phyloP scores from a whole-genome alignment of 2,113 vertebrate species.

The Astur gentilis region DNA sequence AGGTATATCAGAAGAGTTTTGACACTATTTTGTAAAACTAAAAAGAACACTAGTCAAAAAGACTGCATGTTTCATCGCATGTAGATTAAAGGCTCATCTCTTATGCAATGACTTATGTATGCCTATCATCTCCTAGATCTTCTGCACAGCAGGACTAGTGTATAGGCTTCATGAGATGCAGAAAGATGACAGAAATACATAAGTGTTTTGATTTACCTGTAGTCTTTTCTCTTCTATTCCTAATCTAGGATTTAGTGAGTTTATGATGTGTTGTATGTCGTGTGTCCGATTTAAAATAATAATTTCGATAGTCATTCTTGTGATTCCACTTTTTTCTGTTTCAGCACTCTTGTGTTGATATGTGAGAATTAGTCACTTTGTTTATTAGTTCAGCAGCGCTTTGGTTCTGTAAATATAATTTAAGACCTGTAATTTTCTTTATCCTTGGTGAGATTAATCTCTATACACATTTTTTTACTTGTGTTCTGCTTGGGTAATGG shows the following conservation, averaged over 20 bases:
- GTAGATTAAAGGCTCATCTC: constrained; percentile 55
- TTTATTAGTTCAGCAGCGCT: not conserved
- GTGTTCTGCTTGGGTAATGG: constrained; percentile 50
- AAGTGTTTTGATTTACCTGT: constrained; percentile 34
- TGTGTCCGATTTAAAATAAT: constrained; percentile 21
- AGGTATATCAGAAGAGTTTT: constrained; percentile 7
- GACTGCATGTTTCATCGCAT: not conserved
- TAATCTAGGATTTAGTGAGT: not conserved
- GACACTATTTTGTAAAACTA: constrained; percentile 51
- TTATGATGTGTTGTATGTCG: not conserved
- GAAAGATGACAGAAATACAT: constrained; percentile 45
- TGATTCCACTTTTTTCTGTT: not conserved
- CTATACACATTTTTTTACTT: not conserved
- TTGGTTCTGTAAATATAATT: constrained; percentile 11
- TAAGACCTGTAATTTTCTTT: constrained; percentile 18
- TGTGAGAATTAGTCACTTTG: not conserved
- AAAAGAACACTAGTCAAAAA: constrained; percentile 39
- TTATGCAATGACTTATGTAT: constrained; percentile 23
- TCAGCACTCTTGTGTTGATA: not conserved
- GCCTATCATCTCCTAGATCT: constrained; percentile 24
- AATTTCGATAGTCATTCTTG: not conserved
- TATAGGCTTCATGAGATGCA: constrained; percentile 1
- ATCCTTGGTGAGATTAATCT: constrained; percentile 39
- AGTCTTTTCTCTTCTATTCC: not conserved
- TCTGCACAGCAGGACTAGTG: constrained; percentile 1